These are phyloP conservation scores for Sander vitreus DNA, from an alignment of 2,113 vertebrate species.

Conservation along the genomic window DNA sequence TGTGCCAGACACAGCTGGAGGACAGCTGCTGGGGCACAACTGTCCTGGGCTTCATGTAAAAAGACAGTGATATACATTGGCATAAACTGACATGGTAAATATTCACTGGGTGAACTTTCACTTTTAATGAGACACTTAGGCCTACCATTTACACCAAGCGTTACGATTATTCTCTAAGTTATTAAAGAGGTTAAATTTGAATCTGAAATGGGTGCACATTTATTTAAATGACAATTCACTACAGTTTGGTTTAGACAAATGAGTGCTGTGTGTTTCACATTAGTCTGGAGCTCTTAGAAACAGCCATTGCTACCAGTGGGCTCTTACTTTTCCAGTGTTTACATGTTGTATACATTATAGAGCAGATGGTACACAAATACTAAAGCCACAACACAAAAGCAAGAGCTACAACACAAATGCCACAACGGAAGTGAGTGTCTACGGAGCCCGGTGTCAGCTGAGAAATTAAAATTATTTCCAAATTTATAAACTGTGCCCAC, in stretches of 20 bases:
- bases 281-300: constrained; percentile 3
- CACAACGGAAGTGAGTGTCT: too few relatives aligned
- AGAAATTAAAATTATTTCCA: too few relatives aligned
- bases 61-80: constrained; percentile 21
- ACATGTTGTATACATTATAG: constrained; percentile 62
- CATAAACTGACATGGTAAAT: constrained; percentile 34
- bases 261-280: background rate
- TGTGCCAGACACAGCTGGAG: constrained; percentile 53
- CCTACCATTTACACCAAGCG: background rate
- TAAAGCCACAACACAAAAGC: too few relatives aligned
- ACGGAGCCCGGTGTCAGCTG: too few relatives aligned
- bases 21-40: constrained; percentile 55
- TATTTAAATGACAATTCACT: background rate
- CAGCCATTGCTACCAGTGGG: constrained; percentile 16
- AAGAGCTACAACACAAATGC: too few relatives aligned
- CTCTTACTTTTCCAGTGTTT: constrained; percentile 69
- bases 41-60: constrained; percentile 29
- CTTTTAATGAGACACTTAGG: background rate
- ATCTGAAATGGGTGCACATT: background rate
- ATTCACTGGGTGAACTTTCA: constrained; percentile 36
- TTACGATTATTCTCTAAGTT: background rate
- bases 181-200: background rate
- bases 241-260: constrained; percentile 8
- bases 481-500: too few relatives aligned
- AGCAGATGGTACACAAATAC: constrained; percentile 17